phyloP scores from a whole-genome alignment of 2,888 invertebrate species.

The Cordilura impudica region DNA sequence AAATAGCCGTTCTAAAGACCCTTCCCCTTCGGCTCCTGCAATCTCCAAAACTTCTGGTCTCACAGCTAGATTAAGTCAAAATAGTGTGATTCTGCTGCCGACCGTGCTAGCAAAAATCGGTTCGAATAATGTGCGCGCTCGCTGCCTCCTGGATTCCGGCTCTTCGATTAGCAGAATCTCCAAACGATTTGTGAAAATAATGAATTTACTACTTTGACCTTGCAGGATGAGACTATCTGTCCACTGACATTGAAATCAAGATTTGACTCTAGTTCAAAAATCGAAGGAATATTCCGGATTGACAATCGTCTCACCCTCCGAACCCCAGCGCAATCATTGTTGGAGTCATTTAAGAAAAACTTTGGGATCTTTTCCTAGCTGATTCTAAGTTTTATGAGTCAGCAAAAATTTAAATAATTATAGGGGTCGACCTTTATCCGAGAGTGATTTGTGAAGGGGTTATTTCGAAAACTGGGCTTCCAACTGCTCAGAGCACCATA shows the following conservation, averaged over 20 bases:
- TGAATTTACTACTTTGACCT: background rate
- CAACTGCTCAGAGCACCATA: background rate
- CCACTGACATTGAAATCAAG: background rate
- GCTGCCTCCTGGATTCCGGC: conserved; percentile 6
- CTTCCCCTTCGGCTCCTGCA: background rate
- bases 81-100: background rate
- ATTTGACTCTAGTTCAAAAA: background rate
- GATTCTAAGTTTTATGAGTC: background rate
- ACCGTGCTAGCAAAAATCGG: background rate
- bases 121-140: background rate
- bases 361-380: background rate
- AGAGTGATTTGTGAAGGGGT: background rate
- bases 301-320: background rate
- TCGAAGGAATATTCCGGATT: conserved; percentile 13
- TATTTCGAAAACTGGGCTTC: background rate
- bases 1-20: background rate
- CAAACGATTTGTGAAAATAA: background rate
- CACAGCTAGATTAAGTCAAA: background rate
- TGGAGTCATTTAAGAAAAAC: background rate
- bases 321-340: background rate
- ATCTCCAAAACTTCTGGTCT: background rate
- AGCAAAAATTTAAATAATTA: background rate
- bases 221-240: conserved; percentile 3
- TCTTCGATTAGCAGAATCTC: conserved; percentile 3
- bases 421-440: background rate